Percentiles rank a stretch among this genome's conserved stretches.
Evolutionary conservation across 2,797 vertebrate species (phyloP).

Genomic region (Acanthopagrus latus): DNA sequence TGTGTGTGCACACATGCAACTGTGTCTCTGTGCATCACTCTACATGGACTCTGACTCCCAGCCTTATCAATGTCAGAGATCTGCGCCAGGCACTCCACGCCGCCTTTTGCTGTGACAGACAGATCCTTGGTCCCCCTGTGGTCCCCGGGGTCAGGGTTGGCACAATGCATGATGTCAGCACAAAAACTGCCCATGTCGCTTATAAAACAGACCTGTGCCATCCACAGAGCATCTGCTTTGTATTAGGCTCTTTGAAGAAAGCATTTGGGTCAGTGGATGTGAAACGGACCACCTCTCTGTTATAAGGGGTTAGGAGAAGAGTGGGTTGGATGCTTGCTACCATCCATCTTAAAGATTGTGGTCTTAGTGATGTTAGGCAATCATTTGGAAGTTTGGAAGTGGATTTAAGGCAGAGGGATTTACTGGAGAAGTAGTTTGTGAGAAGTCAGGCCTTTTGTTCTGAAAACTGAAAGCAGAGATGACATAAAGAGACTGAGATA

Average conservation of each 20-base stretch:
- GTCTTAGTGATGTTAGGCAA: conserved; percentile 33
- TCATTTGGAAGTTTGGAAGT: conserved; percentile 41
- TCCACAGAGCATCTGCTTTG: conserved; percentile 73
- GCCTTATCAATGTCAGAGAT: conserved; percentile 81
- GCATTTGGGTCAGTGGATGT: conserved; percentile 53
- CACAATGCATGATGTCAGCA: conserved; percentile 61
- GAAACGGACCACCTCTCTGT: conserved; percentile 47
- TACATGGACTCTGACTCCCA: conserved; percentile 72
- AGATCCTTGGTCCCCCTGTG: conserved; percentile 65
- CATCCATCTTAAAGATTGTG: conserved; percentile 48
- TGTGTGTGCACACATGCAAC: not conserved
- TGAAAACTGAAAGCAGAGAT: conserved; percentile 19
- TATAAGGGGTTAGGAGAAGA: conserved; percentile 32
- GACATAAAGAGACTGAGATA: conserved; percentile 11
- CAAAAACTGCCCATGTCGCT: conserved; percentile 60
- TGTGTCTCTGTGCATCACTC: conserved; percentile 46
- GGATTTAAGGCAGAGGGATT: conserved; percentile 35
- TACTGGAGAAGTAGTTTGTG: conserved; percentile 12
- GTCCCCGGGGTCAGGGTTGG: conserved; percentile 76
- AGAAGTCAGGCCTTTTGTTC: conserved; percentile 24
- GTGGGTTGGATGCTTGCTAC: conserved; percentile 45
- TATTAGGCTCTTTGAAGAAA: conserved; percentile 54
- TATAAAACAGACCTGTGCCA: conserved; percentile 70
- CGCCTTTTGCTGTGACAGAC: conserved; percentile 76
- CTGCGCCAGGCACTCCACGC: conserved; percentile 77